Base-by-base conservation (phyloP, 2,113 vertebrate genomes). In the Psettodes erumei region DNA sequence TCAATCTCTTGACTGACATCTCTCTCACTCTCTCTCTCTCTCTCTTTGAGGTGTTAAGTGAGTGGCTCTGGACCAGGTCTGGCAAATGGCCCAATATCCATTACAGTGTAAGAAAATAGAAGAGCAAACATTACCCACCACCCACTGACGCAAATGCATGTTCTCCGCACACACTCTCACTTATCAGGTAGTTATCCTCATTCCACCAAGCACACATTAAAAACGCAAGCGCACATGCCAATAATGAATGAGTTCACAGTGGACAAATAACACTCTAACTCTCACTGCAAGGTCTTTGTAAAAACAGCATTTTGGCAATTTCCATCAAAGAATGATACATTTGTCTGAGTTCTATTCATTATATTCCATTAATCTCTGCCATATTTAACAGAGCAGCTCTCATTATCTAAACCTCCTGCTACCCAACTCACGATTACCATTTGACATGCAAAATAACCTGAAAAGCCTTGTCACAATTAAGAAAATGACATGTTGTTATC, bases 61-160 rank as follows among this genome's bases (percentile, higher is more conserved):
- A 47, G 64, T 48, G 12, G 79, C 75, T 78, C 35, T 59, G 59
- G 60, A 79, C 62, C 38, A 54, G 28, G 30, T 65, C 63, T 87
- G 84, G 82, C 75, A 71, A 53, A 40, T 9, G 43, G 82, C 78
- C 78, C 45, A 75, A 50, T 55, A 42, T 72, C 83, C 77, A 89
- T 86, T 88, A 83, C 75, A 71, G 48, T 50, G 62, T 63, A 72
- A 64, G 45, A 82, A 76, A 84, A 83, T 48, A 71, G 56, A 77
- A 21, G 50, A 71, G 77, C 82, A 88, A 87, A 88, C 82, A 89
- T 71, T 77, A 74, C 50, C 79, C 55, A 77, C 72, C 53, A 59
- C 76, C 45, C 67, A 83, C 33, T 80, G 77, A 89, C 79, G 74
- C 62, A 86, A 77, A 58, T 40, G 32, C 64, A 60, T 40, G 66